Evolutionary conservation across 2,113 vertebrate species (phyloP).

Genomic region (Neotragus pygmaeus): DNA sequence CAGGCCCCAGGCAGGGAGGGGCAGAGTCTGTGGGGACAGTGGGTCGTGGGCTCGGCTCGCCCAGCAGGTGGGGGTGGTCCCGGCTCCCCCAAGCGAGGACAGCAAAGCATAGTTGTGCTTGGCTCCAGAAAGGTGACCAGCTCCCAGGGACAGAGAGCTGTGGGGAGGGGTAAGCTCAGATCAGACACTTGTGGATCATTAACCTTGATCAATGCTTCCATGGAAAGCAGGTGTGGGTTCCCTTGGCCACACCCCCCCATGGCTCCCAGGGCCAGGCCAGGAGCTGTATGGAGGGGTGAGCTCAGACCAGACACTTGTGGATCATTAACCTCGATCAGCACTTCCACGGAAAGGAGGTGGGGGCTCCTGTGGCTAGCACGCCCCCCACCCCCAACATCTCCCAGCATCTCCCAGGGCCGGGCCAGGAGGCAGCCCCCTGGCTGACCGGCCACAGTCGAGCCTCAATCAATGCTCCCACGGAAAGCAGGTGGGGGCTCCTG

Average conservation of each 20-base stretch:
- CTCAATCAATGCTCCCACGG: not conserved
- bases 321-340: not conserved
- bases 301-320: not conserved
- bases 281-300: not conserved
- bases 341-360: not conserved
- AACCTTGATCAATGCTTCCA: not conserved
- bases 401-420: not conserved
- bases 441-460: not conserved
- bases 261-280: not conserved
- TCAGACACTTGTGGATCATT: not conserved
- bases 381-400: not conserved
- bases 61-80: not conserved
- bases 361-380: not conserved
- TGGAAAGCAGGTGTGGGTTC: not conserved
- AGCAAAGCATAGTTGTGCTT: not conserved
- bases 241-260: fast-evolving
- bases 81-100: not conserved
- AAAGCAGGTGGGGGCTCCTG: not conserved
- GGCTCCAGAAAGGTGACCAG: not conserved
- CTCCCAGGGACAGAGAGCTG: not conserved
- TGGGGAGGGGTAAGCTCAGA: not conserved
- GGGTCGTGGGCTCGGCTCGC: fast-evolving
- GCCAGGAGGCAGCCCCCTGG: not conserved
- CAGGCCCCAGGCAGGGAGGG: not conserved
- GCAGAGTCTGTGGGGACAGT: not conserved